Evolutionary conservation across 2,113 vertebrate genomes (phyloP).

Genomic region (Melanotaenia duboulayi): DNA sequence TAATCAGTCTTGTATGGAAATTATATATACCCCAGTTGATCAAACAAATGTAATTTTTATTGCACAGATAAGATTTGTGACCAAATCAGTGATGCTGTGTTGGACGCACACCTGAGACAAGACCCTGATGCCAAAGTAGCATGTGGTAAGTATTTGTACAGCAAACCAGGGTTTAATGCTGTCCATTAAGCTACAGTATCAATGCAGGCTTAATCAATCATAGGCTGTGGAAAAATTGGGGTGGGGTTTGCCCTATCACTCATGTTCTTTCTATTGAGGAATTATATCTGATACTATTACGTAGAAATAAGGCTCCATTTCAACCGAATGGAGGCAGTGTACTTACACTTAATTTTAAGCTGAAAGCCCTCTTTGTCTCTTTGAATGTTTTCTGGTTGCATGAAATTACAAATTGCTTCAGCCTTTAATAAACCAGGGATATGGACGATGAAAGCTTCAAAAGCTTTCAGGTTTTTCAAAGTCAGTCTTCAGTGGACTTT

Average conservation of each 20-base stretch:
- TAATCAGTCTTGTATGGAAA: neutral
- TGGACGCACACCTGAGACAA: conserved; percentile 81
- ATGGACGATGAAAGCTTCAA: conserved; percentile 9
- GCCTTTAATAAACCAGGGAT: neutral
- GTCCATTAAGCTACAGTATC: neutral
- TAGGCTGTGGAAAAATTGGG: neutral
- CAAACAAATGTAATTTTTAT: neutral
- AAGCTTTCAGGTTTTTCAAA: conserved; percentile 17
- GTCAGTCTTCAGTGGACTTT: neutral
- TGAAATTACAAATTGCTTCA: conserved; percentile 1
- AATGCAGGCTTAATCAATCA: neutral
- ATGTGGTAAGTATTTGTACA: conserved; percentile 74
- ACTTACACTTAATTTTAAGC: neutral
- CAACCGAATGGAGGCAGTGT: neutral
- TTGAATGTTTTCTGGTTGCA: conserved; percentile 9
- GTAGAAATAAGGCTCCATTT: neutral
- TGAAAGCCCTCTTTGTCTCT: neutral
- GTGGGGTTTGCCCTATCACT: neutral
- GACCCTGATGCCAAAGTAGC: conserved; percentile 84
- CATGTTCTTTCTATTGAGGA: neutral
- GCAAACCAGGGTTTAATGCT: neutral
- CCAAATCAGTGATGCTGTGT: conserved; percentile 83
- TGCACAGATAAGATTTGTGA: conserved; percentile 83
- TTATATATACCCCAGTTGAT: neutral
- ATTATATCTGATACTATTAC: neutral